Base-by-base conservation (phyloP, 2,888 invertebrate species). In the Mesochorus sp. region DNA sequence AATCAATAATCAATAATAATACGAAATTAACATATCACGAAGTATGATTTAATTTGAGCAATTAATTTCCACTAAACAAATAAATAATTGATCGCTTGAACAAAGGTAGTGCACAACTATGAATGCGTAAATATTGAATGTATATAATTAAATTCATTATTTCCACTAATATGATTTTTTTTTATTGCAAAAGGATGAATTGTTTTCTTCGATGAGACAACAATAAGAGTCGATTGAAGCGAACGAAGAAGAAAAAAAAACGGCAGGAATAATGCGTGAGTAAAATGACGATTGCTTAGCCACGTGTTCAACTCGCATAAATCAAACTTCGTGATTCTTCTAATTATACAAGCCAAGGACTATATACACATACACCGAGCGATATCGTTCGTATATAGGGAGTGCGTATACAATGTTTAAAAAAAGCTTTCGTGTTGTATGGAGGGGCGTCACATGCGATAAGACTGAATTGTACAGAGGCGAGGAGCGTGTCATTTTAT, bases 281-380 rank as follows among this genome's bases (percentile, higher is more conserved):
- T 66, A 26, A 59, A 76, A 21, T 53, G 83, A 82, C 80, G 82
- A 81, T 82, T 85, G 83, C 78, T 81, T 84, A 83, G 85, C 84
- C 87, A 83, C 88, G 88, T 85, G 86, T 84, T 83, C 82, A 81
- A 76, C 66, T 53, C 53, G 19, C 85, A 86, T 88, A 88, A 88
- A 89, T 89, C 88, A 88, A 87, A 85, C 82, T 82, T n/a, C 80
- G 83, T 84, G 85, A 85, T 87, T 87, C 83, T 86, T 89, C 85
- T 88, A 89, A 88, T 88, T 89, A 88, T 88, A n/a, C n/a, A 87
- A 88, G 87, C n/a, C 85, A 88, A 84, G 87, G 86, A 59, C 21
- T 42, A 86, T 88, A 26, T 37, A 26, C 34, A 86, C 88, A 26
- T 37, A 26, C 34, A 85, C 85, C 85, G 82, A 80, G 85, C 87